A percentile compares a stretch with the other conserved stretches of the same genome.
phyloP scores from a whole-genome alignment of 2,888 invertebrate genomes.

The Tholera decimalis region DNA sequence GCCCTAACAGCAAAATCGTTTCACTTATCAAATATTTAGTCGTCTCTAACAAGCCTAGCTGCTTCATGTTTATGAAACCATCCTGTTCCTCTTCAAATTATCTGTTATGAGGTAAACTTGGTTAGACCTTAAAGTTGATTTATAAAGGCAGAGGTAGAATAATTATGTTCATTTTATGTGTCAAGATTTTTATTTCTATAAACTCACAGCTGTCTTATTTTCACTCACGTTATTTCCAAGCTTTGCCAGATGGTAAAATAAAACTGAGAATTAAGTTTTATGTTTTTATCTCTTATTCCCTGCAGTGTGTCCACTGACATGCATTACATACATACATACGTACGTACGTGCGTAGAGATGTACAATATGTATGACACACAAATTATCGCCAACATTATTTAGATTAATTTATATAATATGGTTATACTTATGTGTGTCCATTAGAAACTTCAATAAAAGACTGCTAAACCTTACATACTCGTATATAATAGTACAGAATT shows the following conservation, averaged over 20 bases:
- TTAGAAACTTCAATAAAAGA: too few relatives aligned
- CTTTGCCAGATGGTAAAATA: constrained; percentile 18
- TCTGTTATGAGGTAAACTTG: constrained; percentile 40
- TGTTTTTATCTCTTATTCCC: constrained; percentile 24
- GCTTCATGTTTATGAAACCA: constrained; percentile 45
- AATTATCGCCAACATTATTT: too few relatives aligned
- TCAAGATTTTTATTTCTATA: constrained; percentile 22
- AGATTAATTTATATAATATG: too few relatives aligned
- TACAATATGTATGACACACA: too few relatives aligned
- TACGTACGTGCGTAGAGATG: not conserved
- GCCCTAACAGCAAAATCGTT: constrained; percentile 64
- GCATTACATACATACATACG: constrained; percentile 8
- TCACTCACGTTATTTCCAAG: not conserved
- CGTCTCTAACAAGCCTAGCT: constrained; percentile 43
- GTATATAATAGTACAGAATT: too few relatives aligned
- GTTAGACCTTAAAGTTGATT: constrained; percentile 25
- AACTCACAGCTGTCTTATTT: constrained; percentile 4
- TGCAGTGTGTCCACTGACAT: constrained; percentile 1
- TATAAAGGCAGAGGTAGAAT: not conserved
- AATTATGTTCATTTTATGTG: not conserved
- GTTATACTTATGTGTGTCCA: too few relatives aligned
- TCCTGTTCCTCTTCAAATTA: constrained; percentile 53
- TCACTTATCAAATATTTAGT: constrained; percentile 57
- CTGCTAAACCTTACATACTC: too few relatives aligned
- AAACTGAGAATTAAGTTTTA: constrained; percentile 14